phyloP scores from a whole-genome alignment of 2,888 invertebrate species.

The Himalopsyche japonica region DNA sequence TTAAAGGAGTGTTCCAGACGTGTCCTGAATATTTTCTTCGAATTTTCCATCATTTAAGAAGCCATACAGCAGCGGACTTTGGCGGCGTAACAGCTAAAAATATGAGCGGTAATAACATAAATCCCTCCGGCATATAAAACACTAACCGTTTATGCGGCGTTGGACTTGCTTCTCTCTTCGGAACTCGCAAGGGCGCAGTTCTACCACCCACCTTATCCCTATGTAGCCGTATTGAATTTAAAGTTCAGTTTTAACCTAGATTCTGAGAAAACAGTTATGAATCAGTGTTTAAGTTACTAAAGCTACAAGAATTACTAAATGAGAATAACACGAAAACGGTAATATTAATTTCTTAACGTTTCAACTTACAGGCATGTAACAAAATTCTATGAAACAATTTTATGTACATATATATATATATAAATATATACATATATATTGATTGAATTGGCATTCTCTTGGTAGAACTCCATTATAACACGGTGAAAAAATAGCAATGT shows the following conservation, averaged over 20 bases:
- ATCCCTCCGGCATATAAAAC: slow-evolving; percentile 63
- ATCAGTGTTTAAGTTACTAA: not conserved
- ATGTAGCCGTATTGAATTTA: slow-evolving; percentile 43
- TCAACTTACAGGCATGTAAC: not conserved
- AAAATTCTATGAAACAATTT: too few species aligned
- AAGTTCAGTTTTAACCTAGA: slow-evolving; percentile 28
- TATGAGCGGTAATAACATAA: slow-evolving; percentile 64
- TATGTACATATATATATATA: too few species aligned
- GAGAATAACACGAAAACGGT: not conserved
- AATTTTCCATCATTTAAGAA: slow-evolving; percentile 53
- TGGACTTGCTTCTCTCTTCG: not conserved
- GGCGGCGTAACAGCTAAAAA: slow-evolving; percentile 60
- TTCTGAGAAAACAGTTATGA: not conserved
- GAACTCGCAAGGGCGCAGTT: not conserved
- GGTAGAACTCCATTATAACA: too few species aligned
- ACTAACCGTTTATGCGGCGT: slow-evolving; percentile 52
- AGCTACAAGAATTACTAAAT: not conserved
- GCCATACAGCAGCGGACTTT: slow-evolving; percentile 43
- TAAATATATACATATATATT: too few species aligned
- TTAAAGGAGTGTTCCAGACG: slow-evolving; percentile 46
- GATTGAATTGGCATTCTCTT: too few species aligned
- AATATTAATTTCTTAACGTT: not conserved
- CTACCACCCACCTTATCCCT: slow-evolving; percentile 42
- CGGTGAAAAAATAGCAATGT: too few species aligned
- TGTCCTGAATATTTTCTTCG: slow-evolving; percentile 55